Base-by-base conservation (phyloP, 2,113 vertebrate genomes). In the Dromiciops gliroides region DNA sequence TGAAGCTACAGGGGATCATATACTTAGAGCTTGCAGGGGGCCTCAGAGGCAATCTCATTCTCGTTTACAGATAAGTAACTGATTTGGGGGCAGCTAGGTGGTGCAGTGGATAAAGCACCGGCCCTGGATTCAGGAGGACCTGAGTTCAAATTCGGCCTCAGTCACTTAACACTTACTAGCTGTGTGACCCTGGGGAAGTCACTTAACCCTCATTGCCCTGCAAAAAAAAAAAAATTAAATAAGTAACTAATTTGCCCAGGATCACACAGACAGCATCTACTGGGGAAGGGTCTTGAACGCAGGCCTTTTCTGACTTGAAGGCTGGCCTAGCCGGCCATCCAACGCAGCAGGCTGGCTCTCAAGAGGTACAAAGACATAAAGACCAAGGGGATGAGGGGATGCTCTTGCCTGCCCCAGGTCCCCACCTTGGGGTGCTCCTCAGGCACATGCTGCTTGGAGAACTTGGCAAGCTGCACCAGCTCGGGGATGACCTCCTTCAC, bases 391-490 rank as follows among this genome's bases (percentile, higher is more conserved):
- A 2, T 56, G 8, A 56, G 26, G 23, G 26, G 53, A 56, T 28
- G 14, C 14, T n/a, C 31, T 19, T 37, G 0, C 2, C 16, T 19
- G 0, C 3, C 16, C 51, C 56, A 0, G 0, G 89, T 28, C 5
- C 95, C 25, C 98, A 99, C 99, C 99, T 99, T 99, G 0, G 99
- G 99, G 53, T 99, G 99, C 94, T 99, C 99, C 97, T 99, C 99
- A 0, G 99, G 99, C 16, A 99, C 99, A 0, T 99, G 99, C 94
- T 99, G 99, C 98, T 99, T 99, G 96, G 99, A 99, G 97, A 99
- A 99, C 94, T 99, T 99, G 91, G 99, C 99, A 22, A 99, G 98
- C 94, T 99, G 99, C n/a, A 99, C 99, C 92, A 99, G 98, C 97
- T 99, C 99, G 0, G 99, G 99, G 90, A 99, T 95, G 89, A 99